Percentiles rank a stretch among this genome's conserved stretches.
Conservation (phyloP, 2,888 invertebrate species). For the Troides helena region DNA sequence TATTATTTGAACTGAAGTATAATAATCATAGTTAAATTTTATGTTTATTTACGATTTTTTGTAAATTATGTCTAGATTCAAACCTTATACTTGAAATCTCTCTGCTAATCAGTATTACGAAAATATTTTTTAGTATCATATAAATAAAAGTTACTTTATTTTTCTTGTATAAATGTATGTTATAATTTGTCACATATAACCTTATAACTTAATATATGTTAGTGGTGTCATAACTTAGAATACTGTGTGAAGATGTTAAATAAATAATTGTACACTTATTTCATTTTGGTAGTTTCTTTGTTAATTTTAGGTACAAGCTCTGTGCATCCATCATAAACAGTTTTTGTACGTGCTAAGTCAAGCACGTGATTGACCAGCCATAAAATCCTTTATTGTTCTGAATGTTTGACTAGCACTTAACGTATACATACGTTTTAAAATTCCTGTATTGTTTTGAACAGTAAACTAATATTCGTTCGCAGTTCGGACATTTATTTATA, state of each 20-base stretch:
- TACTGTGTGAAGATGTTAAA: neutral
- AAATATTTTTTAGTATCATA: no score
- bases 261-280: neutral
- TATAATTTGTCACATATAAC: neutral
- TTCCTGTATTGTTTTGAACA: neutral
- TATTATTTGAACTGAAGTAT: no score
- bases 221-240: no score
- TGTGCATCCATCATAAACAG: neutral
- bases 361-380: conserved; percentile 9
- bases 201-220: no score
- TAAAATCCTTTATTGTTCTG: conserved; percentile 9
- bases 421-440: conserved; percentile 1
- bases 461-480: conserved; percentile 8
- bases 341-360: conserved; percentile 7
- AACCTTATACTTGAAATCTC: no score
- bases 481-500: conserved; percentile 1
- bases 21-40: no score
- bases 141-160: no score
- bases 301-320: no score
- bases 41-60: no score
- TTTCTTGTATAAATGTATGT: neutral
- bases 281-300: no score
- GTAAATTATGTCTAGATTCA: no score
- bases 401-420: conserved; percentile 8
- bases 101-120: no score